These are phyloP conservation scores for Synanthedon andrenaeformis DNA, from an alignment of 2,888 invertebrate genomes.

Conservation along the genomic window DNA sequence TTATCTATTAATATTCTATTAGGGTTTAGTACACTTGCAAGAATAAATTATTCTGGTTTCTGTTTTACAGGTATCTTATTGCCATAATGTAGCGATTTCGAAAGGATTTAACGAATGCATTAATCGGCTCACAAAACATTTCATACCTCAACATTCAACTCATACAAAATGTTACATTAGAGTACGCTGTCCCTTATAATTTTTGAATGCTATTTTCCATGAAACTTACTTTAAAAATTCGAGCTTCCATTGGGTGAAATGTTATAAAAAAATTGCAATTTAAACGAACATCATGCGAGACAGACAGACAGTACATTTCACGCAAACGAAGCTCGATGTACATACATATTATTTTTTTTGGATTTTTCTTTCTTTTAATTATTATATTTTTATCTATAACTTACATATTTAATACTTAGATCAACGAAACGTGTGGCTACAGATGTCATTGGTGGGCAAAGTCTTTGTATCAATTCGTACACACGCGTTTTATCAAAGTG, in stretches of 20 bases:
- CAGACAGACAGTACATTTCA: slow-evolving; percentile 32
- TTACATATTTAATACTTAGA: slow-evolving; percentile 67
- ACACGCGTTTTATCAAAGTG: slow-evolving; percentile 40
- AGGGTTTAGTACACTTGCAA: slow-evolving; percentile 65
- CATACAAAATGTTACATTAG: neutral
- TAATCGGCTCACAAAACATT: neutral
- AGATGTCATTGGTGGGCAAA: slow-evolving; percentile 66
- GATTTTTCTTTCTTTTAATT: slow-evolving; percentile 39
- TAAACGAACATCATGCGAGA: slow-evolving; percentile 27
- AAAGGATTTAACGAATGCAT: neutral
- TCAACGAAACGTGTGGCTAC: slow-evolving; percentile 63
- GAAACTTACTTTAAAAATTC: slow-evolving; percentile 48
- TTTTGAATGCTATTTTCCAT: slow-evolving; percentile 21
- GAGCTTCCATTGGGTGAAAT: slow-evolving; percentile 55
- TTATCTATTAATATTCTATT: slow-evolving; percentile 57
- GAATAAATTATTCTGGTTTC: slow-evolving; percentile 52
- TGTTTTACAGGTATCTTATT: slow-evolving; percentile 36
- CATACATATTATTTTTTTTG: slow-evolving; percentile 34
- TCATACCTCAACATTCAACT: neutral
- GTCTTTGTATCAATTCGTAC: slow-evolving; percentile 47
- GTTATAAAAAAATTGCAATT: slow-evolving; percentile 22
- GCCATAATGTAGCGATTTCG: slow-evolving; percentile 25
- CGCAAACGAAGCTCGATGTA: slow-evolving; percentile 43
- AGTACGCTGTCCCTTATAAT: neutral
- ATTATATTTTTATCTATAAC: slow-evolving; percentile 58